Evolutionary conservation across 2,797 vertebrate species (phyloP).

Genomic region (Pteropus rufus): DNA sequence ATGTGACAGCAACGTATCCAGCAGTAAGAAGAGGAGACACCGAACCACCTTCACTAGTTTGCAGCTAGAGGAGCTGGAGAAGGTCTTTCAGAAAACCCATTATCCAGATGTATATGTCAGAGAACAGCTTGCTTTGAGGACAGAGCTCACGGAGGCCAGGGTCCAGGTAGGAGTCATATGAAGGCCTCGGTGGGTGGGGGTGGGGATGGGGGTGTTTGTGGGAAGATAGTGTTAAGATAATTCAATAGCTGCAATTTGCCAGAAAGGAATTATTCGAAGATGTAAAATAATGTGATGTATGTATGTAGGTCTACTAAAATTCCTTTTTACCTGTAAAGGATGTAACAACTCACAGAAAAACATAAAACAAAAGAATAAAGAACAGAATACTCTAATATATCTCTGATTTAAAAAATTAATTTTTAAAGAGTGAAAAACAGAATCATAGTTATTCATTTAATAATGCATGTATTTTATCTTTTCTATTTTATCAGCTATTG

Average conservation of each 20-base stretch:
- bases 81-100: constrained; percentile 99
- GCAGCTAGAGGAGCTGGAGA: constrained; percentile 97
- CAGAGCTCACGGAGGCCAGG: constrained; percentile 97
- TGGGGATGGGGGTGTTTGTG: not conserved
- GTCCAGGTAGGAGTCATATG: constrained; percentile 90
- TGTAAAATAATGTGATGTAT: not conserved
- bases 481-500: not conserved
- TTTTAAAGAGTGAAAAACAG: not conserved
- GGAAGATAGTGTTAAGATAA: not conserved
- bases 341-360: not conserved
- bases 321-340: not conserved
- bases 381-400: not conserved
- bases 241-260: not conserved
- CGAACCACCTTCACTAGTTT: constrained; percentile 97
- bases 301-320: not conserved
- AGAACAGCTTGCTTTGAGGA: constrained; percentile 97
- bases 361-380: not conserved
- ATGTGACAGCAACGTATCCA: constrained; percentile 98
- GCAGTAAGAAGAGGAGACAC: constrained; percentile 97
- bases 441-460: not conserved
- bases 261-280: not conserved
- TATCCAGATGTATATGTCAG: constrained; percentile 98
- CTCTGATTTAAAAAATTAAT: not conserved
- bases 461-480: not conserved
- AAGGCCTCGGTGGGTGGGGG: not conserved